Evolutionary conservation across 2,113 vertebrate genomes (phyloP), one percentile per base, ranked within the genome.

Genomic region (Pandion haliaetus): DNA sequence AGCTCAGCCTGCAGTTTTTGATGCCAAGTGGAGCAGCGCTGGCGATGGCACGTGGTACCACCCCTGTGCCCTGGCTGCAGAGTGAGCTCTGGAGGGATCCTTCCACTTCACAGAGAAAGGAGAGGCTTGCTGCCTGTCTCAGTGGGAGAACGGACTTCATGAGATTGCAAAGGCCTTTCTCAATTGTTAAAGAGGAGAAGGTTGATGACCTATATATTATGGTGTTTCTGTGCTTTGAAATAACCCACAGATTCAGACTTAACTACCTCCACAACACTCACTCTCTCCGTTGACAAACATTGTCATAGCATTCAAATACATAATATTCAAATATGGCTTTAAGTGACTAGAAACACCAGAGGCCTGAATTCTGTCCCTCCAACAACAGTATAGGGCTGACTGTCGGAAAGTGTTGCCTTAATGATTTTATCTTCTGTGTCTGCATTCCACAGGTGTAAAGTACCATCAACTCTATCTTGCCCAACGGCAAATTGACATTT

Each of bases 61-160:
- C 3, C 8, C 10, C 15, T 28, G 1, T 1, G 1, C 21, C 34
- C 31, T 36, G 40, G 4, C 26, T 42, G 12, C 2, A 2, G 9
- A 25, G 13, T 52, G 49, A 65, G 11, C 18, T 59, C 23, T 19
- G 29, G 5, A 47, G 21, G 77, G 77, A 88, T 42, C 7, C 16
- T 67, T 71, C 45, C n/a, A 13, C 72, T 44, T 78, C 73, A 18
- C 1, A 17, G 29, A 29, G 15, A 17, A 16, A 45, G 25, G 66
- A 81, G 21, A 82, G 3, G 4, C 6, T 70, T 82, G 4, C 14
- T 70, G 16, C 8, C 36, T 78, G 78, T 66, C 29, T 25, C 19
- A 74, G 0, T 1, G 1, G 29, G 6, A 62, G 8, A 62, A 84
- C 7, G 29, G 38, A 26, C 42, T 66, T 70, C 24, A 29, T n/a